Evolutionary conservation across 2,888 invertebrate genomes (phyloP).

Genomic region (Phorcus lineatus): DNA sequence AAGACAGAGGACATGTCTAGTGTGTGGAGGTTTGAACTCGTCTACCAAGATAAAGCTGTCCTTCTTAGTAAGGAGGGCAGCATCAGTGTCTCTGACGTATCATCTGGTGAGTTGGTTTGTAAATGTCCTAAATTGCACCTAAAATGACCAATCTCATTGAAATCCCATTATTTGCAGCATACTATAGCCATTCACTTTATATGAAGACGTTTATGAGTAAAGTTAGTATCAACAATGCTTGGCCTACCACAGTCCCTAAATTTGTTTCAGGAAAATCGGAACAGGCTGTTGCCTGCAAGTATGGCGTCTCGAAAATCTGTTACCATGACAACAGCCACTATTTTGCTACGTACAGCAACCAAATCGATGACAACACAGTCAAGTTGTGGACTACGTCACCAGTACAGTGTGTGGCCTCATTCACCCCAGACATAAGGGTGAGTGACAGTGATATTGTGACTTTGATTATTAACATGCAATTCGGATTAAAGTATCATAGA

Average conservation of each 20-base stretch:
- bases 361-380: slow-evolving; percentile 17
- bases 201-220: no score
- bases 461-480: no score
- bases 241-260: no score
- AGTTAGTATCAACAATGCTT: no score
- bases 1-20: neutral
- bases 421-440: slow-evolving; percentile 9
- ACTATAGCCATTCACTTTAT: no score
- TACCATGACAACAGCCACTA: neutral
- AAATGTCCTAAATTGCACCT: neutral
- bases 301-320: neutral
- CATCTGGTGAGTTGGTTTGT: neutral
- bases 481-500: no score
- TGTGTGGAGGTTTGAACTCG: neutral
- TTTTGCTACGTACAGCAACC: slow-evolving; percentile 17
- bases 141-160: no score
- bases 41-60: neutral
- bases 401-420: slow-evolving; percentile 11
- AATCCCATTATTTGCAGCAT: no score
- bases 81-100: neutral
- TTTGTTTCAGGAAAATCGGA: neutral
- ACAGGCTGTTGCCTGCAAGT: neutral
- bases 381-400: slow-evolving; percentile 5
- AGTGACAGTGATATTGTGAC: neutral
- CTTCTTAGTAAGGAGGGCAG: neutral